These are phyloP conservation scores for Plagodis pulveraria DNA, from an alignment of 2,888 invertebrate species.

Conservation along the genomic window DNA sequence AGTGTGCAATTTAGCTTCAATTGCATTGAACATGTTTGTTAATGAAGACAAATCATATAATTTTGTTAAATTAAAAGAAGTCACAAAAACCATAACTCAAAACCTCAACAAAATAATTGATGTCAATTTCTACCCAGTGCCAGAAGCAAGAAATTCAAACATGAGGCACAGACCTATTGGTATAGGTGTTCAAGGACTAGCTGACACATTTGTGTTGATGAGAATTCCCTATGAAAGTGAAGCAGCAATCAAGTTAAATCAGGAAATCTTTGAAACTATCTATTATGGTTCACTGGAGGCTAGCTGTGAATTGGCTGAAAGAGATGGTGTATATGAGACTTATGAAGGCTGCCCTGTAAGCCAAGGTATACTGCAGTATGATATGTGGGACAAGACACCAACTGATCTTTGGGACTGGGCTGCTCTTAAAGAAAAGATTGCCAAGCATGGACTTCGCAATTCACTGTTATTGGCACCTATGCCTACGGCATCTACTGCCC, in stretches of 20 bases:
- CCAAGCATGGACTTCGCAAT: conserved; percentile 95
- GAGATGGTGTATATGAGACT: conserved; percentile 94
- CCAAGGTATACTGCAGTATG: conserved; percentile 97
- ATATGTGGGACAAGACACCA: conserved; percentile 98
- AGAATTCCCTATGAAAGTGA: conserved; percentile 96
- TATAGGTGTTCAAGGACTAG: conserved; percentile 98
- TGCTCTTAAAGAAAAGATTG: conserved; percentile 92
- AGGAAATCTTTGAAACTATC: conserved; percentile 98
- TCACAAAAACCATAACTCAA: conserved; percentile 94
- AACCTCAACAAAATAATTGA: conserved; percentile 99
- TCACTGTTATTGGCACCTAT: conserved; percentile 97
- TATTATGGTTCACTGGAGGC: conserved; percentile 99
- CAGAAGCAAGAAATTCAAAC: conserved; percentile 95
- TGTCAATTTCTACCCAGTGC: conserved; percentile 97
- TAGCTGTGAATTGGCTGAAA: conserved; percentile 96
- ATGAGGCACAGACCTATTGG: conserved; percentile 93
- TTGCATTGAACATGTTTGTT: conserved; percentile 98
- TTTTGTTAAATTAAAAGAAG: conserved; percentile 93
- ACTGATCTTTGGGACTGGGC: conserved; percentile 96
- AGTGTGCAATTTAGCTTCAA: conserved; percentile 98
- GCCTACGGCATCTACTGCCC: conserved; percentile 99
- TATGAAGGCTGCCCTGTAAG: conserved; percentile 97
- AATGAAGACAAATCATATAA: conserved; percentile 91
- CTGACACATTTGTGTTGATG: conserved; percentile 98
- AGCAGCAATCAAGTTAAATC: conserved; percentile 93